Evolutionary conservation across 2,888 invertebrate species (phyloP).

Genomic region (Neoaliturus tenellus): DNA sequence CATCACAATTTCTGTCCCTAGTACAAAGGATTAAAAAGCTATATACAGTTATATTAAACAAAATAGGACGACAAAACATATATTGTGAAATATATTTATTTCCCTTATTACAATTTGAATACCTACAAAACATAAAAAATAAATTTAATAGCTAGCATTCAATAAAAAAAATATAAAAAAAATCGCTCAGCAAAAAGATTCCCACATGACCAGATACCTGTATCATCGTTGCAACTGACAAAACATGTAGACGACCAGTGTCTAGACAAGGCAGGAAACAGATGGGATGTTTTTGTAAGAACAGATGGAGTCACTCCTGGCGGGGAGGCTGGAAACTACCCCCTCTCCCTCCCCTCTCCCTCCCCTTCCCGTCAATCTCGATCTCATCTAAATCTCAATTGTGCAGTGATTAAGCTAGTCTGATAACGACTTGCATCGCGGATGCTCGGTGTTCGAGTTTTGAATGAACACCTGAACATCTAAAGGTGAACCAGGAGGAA

Average conservation of each 20-base stretch:
- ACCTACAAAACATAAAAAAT: too few species aligned
- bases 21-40: too few species aligned
- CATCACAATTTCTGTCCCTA: too few species aligned
- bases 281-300: conserved; percentile 35
- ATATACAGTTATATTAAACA: too few species aligned
- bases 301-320: conserved; percentile 1
- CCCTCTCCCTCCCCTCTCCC: background rate
- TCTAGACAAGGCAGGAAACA: conserved; percentile 30
- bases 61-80: too few species aligned
- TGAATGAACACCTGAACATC: background rate
- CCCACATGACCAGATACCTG: background rate
- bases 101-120: too few species aligned
- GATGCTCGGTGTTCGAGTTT: background rate
- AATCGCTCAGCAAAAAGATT: background rate
- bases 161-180: too few species aligned
- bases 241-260: background rate
- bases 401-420: background rate
- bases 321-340: conserved; percentile 18
- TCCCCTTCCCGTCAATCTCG: background rate
- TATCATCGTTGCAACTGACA: background rate
- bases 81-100: too few species aligned
- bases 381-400: background rate
- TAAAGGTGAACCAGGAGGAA: too few species aligned
- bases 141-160: too few species aligned
- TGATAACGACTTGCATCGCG: background rate